Base-by-base conservation (phyloP, 1,140 invertebrate genomes). In the Mactra quadrangularis region DNA sequence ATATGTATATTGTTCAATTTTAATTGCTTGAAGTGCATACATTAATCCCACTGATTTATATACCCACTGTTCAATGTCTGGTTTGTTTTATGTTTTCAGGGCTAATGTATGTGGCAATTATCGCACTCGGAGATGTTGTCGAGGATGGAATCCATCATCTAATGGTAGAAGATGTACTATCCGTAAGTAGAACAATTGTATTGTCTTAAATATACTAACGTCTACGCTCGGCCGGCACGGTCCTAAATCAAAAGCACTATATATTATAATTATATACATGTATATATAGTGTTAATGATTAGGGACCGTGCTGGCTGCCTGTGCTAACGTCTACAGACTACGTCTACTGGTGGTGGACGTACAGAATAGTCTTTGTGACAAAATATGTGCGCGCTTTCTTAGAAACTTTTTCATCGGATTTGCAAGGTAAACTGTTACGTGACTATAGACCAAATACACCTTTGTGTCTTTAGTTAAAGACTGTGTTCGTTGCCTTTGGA, bases 61-160 rank as follows among this genome's bases (percentile, higher is more conserved):
- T n/a, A n/a, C n/a, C n/a, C n/a, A n/a, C n/a, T n/a, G n/a, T n/a
- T n/a, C n/a, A n/a, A n/a, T n/a, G n/a, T n/a, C n/a, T n/a, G n/a
- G n/a, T n/a, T n/a, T n/a, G n/a, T n/a, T n/a, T n/a, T 41, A 41
- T 41, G 15, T 7, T 87, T 86, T 70, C 82, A 90, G 89, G 1
- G 96, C 96, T 3, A 96, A 97, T 92, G 95, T 97, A 9, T 97
- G 96, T 90, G 94, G 96, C 25, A 41, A 68, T 11, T 55, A 68
- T 1, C 75, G 60, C 50, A 50, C 79, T 87, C 95, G 94, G 85
- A n/a, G n/a, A n/a, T 97, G 97, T 92, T 97, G 97, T 94, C 95
- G 96, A 0, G 97, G 97, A 19, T 97, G 97, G 97, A 95, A 95
- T 9, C 94, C 95, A 82, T 95, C 96, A 87, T 94, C 94, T 0